Conservation (phyloP, 2,113 vertebrate species). For the Peromyscus maniculatus region DNA sequence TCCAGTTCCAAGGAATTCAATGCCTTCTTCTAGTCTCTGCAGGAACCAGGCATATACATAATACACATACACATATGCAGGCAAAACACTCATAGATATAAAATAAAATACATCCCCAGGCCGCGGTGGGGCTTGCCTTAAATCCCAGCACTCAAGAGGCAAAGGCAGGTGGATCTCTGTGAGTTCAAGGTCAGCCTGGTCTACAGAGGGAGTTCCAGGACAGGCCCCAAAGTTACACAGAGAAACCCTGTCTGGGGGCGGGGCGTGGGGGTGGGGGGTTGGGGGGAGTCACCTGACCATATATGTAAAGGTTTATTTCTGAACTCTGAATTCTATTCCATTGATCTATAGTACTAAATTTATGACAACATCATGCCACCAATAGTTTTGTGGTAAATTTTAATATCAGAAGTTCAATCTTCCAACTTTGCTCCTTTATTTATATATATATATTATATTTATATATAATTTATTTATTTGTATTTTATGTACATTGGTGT, state of each 20-base stretch:
- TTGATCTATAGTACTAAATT: background rate
- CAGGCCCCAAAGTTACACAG: too few species aligned
- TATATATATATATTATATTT: too few species aligned
- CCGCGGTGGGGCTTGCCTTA: too few species aligned
- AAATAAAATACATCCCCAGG: background rate
- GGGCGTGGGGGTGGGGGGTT: too few species aligned
- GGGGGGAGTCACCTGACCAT: background rate
- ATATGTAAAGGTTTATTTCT: conserved; percentile 28
- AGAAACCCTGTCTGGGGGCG: too few species aligned
- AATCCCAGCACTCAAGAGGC: too few species aligned
- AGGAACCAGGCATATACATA: background rate
- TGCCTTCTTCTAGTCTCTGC: background rate
- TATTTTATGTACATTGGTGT: background rate
- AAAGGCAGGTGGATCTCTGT: too few species aligned
- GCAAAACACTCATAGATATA: background rate
- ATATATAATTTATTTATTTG: background rate
- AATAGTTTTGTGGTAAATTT: conserved; percentile 11
- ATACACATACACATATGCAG: background rate
- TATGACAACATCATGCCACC: background rate
- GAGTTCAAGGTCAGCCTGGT: too few species aligned
- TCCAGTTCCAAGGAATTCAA: background rate
- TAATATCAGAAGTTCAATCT: background rate
- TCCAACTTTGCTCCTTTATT: background rate
- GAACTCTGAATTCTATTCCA: background rate
- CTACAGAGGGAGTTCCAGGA: too few species aligned